Conservation (phyloP, 2,113 vertebrate genomes). For the Mionectes macconnelli region DNA sequence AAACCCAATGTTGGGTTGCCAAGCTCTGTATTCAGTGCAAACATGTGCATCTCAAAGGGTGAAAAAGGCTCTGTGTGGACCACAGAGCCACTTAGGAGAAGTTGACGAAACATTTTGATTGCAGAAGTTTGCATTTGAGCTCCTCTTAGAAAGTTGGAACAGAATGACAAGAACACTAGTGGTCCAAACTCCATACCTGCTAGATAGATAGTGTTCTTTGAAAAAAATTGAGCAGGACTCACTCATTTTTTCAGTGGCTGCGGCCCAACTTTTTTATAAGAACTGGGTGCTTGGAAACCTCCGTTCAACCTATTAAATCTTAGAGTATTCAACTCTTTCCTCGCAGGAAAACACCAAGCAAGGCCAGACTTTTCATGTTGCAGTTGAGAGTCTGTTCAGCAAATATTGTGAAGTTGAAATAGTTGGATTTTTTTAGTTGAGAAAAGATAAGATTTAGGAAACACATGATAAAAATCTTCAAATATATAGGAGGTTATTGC, state of each 20-base stretch:
- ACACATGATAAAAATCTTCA: not conserved
- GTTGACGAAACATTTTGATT: not conserved
- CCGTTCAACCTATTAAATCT: not conserved
- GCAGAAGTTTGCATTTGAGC: not conserved
- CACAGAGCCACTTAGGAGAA: not conserved
- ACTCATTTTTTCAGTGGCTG: not conserved
- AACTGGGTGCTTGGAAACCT: not conserved
- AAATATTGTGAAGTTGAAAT: not conserved
- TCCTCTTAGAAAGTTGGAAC: not conserved
- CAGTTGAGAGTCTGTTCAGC: not conserved
- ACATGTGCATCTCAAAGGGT: not conserved
- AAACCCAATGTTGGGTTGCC: not conserved
- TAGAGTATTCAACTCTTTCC: not conserved
- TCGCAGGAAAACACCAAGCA: not conserved
- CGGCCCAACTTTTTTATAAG: not conserved
- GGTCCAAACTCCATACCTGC: not conserved
- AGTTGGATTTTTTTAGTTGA: not conserved
- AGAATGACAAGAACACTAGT: not conserved
- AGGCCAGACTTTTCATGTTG: not conserved
- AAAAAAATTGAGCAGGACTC: not conserved
- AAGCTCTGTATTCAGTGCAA: not conserved
- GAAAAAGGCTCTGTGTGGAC: not conserved
- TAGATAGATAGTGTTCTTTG: not conserved
- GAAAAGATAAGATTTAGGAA: not conserved
- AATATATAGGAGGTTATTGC: not conserved